Evolutionary conservation across 2,113 vertebrate species (phyloP), one percentile per base, ranked within the genome.

Genomic region (Panthera uncia): DNA sequence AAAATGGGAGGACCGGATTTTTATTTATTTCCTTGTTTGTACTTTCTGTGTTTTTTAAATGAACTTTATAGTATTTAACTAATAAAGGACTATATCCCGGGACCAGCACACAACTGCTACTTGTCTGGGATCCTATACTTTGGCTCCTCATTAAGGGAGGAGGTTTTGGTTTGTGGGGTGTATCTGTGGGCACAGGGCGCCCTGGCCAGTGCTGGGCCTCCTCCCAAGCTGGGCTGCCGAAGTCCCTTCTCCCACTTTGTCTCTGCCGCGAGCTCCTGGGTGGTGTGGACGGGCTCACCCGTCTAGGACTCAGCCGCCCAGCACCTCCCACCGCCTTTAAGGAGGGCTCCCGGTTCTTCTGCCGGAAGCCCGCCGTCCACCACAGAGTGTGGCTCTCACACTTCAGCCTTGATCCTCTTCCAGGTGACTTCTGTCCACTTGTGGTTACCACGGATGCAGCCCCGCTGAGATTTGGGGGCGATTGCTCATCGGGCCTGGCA

Each of bases 151-250:
- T n/a, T 18, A 3, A 48, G 38, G 31, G 19, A 9, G 19, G 7
- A 3, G 6, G 2, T 19, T 48, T 45, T 18, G 36, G 4, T 31
- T 3, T 61, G 10, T 29, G 3, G 7, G 15, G 3, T 9, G 12
- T n/a, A 25, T 11, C 9, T 2, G 13, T 12, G 63, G 25, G 48
- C 3, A 0, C 1, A 9, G n/a, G 29, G 7, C 4, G 4, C 12
- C 33, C 36, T 6, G 11, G 7, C 23, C 7, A 41, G 27, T 6
- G 52, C 45, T 18, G n/a, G 88, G 52, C 41, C 10, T 23, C 5
- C 21, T 38, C 45, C 57, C 25, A 6, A 38, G 82, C 8, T 45
- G 45, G 7, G 15, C 84, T 61, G 23, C n/a, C 4, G 38, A 68
- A 61, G 29, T 13, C 45, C 27, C 38, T 15, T 3, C 55, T 48